These are phyloP conservation scores for Therioaphis trifolii DNA, from an alignment of 2,888 invertebrate genomes.

Conservation along the genomic window DNA sequence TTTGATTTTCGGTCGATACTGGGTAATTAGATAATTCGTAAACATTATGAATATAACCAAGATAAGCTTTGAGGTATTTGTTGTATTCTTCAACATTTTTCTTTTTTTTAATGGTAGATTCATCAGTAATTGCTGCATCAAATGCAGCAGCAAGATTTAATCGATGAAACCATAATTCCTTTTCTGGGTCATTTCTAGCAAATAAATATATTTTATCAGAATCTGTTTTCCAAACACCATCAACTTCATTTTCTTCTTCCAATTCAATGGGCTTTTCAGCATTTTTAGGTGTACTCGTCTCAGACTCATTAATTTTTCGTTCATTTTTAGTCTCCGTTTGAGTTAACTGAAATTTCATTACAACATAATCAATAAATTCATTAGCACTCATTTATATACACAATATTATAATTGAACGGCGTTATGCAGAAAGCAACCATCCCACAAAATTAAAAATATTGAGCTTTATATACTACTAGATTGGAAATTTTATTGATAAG, in stretches of 20 bases:
- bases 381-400: too few relatives aligned
- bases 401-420: background rate
- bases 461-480: too few relatives aligned
- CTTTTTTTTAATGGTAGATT: slow-evolving; percentile 9
- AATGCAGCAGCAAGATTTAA: slow-evolving; percentile 51
- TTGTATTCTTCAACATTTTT: slow-evolving; percentile 57
- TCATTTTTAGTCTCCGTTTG: slow-evolving; percentile 31
- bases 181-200: slow-evolving; percentile 87
- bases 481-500: too few relatives aligned
- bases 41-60: slow-evolving; percentile 57
- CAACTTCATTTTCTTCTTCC: slow-evolving; percentile 64
- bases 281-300: slow-evolving; percentile 10
- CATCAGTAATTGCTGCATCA: slow-evolving; percentile 40
- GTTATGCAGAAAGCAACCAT: too few relatives aligned
- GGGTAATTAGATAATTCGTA: slow-evolving; percentile 44
- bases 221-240: slow-evolving; percentile 62
- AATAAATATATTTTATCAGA: slow-evolving; percentile 73
- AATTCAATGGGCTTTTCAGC: slow-evolving; percentile 29
- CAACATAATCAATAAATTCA: background rate
- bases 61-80: slow-evolving; percentile 58
- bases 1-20: background rate
- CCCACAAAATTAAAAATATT: background rate
- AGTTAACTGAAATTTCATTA: slow-evolving; percentile 20
- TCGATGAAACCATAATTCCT: slow-evolving; percentile 84
- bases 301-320: slow-evolving; percentile 18